Evolutionary conservation across 2,888 invertebrate species (phyloP), one percentile per base, ranked within the genome.

Genomic region (Rosalia funebris): DNA sequence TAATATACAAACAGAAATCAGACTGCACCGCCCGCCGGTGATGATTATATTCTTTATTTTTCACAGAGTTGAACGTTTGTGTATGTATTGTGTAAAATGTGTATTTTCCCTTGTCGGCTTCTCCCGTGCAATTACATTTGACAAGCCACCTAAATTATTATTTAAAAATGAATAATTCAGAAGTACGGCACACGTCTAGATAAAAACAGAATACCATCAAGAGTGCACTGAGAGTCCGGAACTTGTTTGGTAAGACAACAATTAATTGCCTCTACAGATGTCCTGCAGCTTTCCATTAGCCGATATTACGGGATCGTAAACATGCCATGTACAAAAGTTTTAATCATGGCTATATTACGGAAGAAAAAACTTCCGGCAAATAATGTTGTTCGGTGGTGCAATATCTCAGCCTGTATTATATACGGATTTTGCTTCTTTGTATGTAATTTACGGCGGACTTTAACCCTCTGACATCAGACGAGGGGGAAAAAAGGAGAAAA

Each of bases 331-430:
- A 41, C 17, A 41, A 41, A 37, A 41, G 41, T 41, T 41, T 41
- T 41, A 41, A 41, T 41, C 17, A 17, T n/a, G 16, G 37, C 37
- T 37, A 37, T 37, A 11, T 41, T 17, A 17, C 19, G 41, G 16
- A 4, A 19, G 2, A 10, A n/a, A 17, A n/a, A 15, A 19, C 41
- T 16, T 15, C 17, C 16, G 17, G 17, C 17, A 41, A 41, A 41
- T 41, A 41, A 19, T 41, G 41, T n/a, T 41, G 41, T 41, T 1
- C 41, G 17, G 4, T 17, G 11, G 4, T 17, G 15, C 37, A 37
- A 15, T 14, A 37, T 37, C 15, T 37, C 14, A 37, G 14, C 37
- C 15, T 37, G 10, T 14, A 37, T 37, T 37, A 41, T 17, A n/a
- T 41, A 41, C 10, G 41, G 41, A 41, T n/a, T 1, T 17, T 41